These are phyloP conservation scores for Cirrhinus molitorella DNA, from an alignment of 2,797 vertebrate species.

Conservation along the genomic window DNA sequence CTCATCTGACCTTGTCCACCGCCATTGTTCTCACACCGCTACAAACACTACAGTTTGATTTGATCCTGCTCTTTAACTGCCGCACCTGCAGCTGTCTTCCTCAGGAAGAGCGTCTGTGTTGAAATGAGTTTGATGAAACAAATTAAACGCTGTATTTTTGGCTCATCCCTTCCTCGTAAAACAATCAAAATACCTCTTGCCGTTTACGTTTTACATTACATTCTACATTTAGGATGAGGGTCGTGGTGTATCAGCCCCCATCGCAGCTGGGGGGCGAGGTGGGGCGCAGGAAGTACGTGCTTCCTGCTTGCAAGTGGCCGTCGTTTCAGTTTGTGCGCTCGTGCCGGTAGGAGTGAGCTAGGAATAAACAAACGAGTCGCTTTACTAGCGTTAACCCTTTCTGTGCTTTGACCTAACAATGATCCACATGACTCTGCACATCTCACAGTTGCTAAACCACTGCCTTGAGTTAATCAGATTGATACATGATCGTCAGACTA, in stretches of 20 bases:
- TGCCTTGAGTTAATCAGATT: background rate
- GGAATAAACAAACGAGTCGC: conserved; percentile 79
- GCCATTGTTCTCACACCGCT: conserved; percentile 1
- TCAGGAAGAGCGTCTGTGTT: conserved; percentile 46
- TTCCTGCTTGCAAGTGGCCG: conserved; percentile 76
- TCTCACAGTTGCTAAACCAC: background rate
- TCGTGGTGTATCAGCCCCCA: conserved; percentile 43
- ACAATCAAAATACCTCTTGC: conserved; percentile 3
- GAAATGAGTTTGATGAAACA: conserved; percentile 31
- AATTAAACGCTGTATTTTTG: conserved; percentile 25
- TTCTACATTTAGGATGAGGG: conserved; percentile 5
- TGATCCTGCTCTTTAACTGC: conserved; percentile 40
- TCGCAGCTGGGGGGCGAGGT: conserved; percentile 73
- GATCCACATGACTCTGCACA: background rate
- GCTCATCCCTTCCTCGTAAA: background rate
- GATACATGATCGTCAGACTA: background rate
- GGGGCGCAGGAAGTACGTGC: conserved; percentile 80
- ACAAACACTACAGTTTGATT: conserved; percentile 36
- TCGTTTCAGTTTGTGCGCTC: conserved; percentile 73
- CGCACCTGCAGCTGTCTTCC: conserved; percentile 44
- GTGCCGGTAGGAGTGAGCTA: conserved; percentile 72
- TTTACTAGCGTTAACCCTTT: conserved; percentile 34
- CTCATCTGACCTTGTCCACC: background rate
- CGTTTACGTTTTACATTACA: conserved; percentile 1
- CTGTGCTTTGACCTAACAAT: background rate